A percentile compares a stretch with the other conserved stretches of the same genome.
Conservation (phyloP, 2,888 invertebrate genomes). For the Trissolcus japonicus region DNA sequence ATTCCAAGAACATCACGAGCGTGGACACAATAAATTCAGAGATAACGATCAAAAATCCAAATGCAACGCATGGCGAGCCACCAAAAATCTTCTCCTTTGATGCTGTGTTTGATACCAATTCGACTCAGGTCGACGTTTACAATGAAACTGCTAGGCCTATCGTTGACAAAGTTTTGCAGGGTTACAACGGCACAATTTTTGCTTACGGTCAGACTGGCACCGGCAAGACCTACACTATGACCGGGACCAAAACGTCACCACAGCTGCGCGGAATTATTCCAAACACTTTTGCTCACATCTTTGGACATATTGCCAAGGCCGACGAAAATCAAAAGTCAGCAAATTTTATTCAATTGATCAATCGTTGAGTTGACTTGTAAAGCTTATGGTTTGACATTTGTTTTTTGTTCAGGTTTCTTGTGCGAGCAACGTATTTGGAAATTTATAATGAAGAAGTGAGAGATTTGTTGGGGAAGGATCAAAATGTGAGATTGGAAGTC, state of each 20-base stretch:
- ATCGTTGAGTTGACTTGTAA: background rate
- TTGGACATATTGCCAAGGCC: slow-evolving; percentile 97
- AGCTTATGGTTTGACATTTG: background rate
- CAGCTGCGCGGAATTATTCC: slow-evolving; percentile 97
- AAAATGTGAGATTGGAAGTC: slow-evolving; percentile 90
- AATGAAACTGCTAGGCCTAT: slow-evolving; percentile 97
- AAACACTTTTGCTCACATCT: slow-evolving; percentile 99
- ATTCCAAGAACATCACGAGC: slow-evolving; percentile 84
- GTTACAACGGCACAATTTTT: slow-evolving; percentile 96
- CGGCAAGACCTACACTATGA: slow-evolving; percentile 99
- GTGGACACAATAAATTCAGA: slow-evolving; percentile 87
- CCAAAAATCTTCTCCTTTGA: slow-evolving; percentile 96
- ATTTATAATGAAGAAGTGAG: slow-evolving; percentile 99
- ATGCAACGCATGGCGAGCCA: slow-evolving; percentile 84
- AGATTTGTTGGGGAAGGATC: slow-evolving; percentile 93
- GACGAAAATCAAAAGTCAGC: slow-evolving; percentile 88
- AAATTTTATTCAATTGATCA: background rate
- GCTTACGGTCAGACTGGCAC: slow-evolving; percentile 97
- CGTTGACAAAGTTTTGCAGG: slow-evolving; percentile 95
- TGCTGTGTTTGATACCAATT: slow-evolving; percentile 91
- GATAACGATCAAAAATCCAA: slow-evolving; percentile 86
- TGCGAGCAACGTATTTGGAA: slow-evolving; percentile 97
- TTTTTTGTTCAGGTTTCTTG: slow-evolving; percentile 85
- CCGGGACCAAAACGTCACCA: slow-evolving; percentile 90
- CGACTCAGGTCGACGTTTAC: slow-evolving; percentile 95